Conservation (phyloP, 1,140 invertebrate species). For the Bombus turneri region DNA sequence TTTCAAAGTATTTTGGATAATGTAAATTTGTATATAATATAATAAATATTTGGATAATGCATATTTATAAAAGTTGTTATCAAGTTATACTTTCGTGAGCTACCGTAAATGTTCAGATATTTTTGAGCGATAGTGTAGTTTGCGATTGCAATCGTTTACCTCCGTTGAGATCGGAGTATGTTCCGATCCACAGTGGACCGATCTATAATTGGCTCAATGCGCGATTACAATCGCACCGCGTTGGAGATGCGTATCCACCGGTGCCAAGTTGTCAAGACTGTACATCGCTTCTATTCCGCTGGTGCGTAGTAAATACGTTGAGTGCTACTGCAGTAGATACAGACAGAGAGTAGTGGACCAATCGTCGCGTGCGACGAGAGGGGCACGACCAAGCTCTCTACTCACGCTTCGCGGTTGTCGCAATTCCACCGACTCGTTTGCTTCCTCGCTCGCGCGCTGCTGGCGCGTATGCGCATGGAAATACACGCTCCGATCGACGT, state of each 20-base stretch:
- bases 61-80: background rate
- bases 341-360: slow-evolving; percentile 58
- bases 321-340: slow-evolving; percentile 31
- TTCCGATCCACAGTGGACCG: background rate
- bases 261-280: slow-evolving; percentile 67
- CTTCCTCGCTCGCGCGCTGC: background rate
- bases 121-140: background rate
- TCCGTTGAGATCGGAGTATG: background rate
- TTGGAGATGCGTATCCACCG: slow-evolving; percentile 4
- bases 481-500: background rate
- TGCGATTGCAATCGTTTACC: background rate
- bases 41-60: too few relatives aligned
- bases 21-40: too few relatives aligned
- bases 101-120: too few relatives aligned
- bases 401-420: slow-evolving; percentile 41
- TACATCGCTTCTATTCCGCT: slow-evolving; percentile 57
- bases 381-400: slow-evolving; percentile 69
- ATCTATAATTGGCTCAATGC: slow-evolving; percentile 43
- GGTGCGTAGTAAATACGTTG: slow-evolving; percentile 68
- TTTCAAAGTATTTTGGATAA: too few relatives aligned
- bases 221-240: slow-evolving; percentile 5
- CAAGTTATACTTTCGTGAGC: background rate
- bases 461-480: background rate
- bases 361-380: slow-evolving; percentile 67
- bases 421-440: slow-evolving; percentile 54